A percentile compares a stretch with the other conserved stretches of the same genome.
phyloP scores from a whole-genome alignment of 2,797 vertebrate genomes.

The Cyprinella venusta region DNA sequence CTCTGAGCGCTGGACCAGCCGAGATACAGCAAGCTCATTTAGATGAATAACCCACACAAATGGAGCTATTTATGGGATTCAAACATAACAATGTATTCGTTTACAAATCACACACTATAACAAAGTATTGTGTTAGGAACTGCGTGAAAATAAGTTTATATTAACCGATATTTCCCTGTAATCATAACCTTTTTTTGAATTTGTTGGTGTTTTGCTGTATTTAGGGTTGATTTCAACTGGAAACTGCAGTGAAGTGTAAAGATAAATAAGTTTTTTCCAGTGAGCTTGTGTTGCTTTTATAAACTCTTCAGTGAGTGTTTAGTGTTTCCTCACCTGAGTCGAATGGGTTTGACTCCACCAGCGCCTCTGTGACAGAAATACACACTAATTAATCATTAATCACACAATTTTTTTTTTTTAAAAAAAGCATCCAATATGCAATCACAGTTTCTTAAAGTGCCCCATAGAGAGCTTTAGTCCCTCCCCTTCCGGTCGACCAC shows the following conservation, averaged over 20 bases:
- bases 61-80: neutral
- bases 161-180: neutral
- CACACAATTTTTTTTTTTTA: neutral
- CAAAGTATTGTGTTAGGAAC: neutral
- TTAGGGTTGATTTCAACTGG: neutral
- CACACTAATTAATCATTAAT: constrained; percentile 38
- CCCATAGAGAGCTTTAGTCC: too few species aligned
- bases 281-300: neutral
- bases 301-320: neutral
- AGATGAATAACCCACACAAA: neutral
- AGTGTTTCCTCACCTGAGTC: constrained; percentile 80
- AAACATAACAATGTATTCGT: neutral
- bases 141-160: neutral
- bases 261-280: neutral
- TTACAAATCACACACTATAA: neutral
- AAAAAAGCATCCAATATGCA: constrained; percentile 33
- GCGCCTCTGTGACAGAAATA: constrained; percentile 73
- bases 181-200: neutral
- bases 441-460: constrained; percentile 28
- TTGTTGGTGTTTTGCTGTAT: neutral
- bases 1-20: neutral
- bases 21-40: neutral
- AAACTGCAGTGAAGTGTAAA: neutral
- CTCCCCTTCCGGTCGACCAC: too few species aligned
- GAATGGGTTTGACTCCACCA: constrained; percentile 77